phyloP scores from a whole-genome alignment of 30 jellyfish, hydroid and myxozoan genomes.

The Pseudorhiza aurosa region DNA sequence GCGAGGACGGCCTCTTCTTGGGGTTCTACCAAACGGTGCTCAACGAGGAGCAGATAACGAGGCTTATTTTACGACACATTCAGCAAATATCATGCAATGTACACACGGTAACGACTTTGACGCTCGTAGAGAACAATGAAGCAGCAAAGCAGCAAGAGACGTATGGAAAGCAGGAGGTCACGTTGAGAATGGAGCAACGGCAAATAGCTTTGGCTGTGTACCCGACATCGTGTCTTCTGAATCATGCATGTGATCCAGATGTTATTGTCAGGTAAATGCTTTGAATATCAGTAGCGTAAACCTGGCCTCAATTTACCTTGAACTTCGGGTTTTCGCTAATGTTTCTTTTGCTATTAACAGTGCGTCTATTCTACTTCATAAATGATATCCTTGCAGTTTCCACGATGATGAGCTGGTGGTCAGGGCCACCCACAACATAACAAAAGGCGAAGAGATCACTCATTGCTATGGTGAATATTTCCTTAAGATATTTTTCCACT shows the following conservation, averaged over 20 bases:
- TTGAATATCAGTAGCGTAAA: neutral
- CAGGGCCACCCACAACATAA: constrained; percentile 79
- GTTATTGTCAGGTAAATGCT: constrained; percentile 75
- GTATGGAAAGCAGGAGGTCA: constrained; percentile 32
- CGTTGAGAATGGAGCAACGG: constrained; percentile 54
- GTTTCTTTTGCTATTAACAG: too few species aligned
- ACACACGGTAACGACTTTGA: constrained; percentile 57
- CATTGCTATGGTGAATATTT: constrained; percentile 72
- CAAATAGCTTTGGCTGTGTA: constrained; percentile 72
- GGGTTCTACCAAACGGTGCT: constrained; percentile 34
- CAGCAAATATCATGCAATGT: constrained; percentile 75
- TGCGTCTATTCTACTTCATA: too few species aligned
- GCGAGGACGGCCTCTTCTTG: constrained; percentile 15
- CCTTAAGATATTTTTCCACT: too few species aligned
- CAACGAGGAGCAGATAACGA: constrained; percentile 29
- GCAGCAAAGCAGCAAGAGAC: neutral
- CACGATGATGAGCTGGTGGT: constrained; percentile 62
- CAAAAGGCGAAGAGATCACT: constrained; percentile 79
- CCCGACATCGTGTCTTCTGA: constrained; percentile 74
- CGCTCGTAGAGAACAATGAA: constrained; percentile 18
- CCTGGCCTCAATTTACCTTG: too few species aligned
- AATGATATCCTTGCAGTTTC: constrained; percentile 78
- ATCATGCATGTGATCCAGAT: constrained; percentile 88
- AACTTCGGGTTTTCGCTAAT: too few species aligned
- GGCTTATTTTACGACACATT: constrained; percentile 52